Base-by-base conservation (phyloP, 30 jellyfish, hydroid and myxozoan genomes). In the Pelagia noctiluca region DNA sequence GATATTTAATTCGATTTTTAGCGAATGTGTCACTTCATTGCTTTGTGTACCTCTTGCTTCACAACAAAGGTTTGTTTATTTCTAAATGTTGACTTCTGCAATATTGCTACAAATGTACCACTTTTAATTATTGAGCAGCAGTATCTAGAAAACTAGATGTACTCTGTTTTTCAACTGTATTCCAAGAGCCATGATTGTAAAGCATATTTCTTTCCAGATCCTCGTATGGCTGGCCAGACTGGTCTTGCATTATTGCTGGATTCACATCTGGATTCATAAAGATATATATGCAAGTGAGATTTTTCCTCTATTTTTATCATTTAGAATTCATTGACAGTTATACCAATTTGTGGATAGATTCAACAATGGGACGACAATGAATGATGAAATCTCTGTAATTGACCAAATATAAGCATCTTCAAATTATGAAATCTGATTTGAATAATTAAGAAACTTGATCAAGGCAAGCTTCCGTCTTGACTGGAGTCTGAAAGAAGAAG, bases 231-330 rank as follows among this genome's bases (percentile, higher is more conserved):
- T 49, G 76, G 12, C 98, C 98, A 73, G 98, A 91, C 38, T 91
- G 98, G 95, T 86, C 98, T 1, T 91, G 98, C 76, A 79, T 92
- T 36, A 82, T 92, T 63, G 96, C 63, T 78, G 98, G 98, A 28
- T 92, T 78, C 66, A 35, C 95, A 1, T 85, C 98, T 3, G 98
- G 98, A 12, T 92, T 85, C 76, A 86, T 92, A 11, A 75, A 96
- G 49, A 92, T 92, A 16, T 92, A 67, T 67, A 75, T 86, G 66
- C 94, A 85, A 80, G 98, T 92, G 23, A 23, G 28, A 21, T 3
- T 5, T 26, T 22, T 24, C 78, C 25, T 26, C 26, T 65, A 65
- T 65, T 65, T 12, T 65, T 5, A 34, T 65, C n/a, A 26, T 65
- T 26, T 22, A 22, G 25, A 34, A n/a, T n/a, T n/a, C n/a, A n/a